Conservation (phyloP, 1,140 invertebrate species). For the Neoseiulus cucumeris region DNA sequence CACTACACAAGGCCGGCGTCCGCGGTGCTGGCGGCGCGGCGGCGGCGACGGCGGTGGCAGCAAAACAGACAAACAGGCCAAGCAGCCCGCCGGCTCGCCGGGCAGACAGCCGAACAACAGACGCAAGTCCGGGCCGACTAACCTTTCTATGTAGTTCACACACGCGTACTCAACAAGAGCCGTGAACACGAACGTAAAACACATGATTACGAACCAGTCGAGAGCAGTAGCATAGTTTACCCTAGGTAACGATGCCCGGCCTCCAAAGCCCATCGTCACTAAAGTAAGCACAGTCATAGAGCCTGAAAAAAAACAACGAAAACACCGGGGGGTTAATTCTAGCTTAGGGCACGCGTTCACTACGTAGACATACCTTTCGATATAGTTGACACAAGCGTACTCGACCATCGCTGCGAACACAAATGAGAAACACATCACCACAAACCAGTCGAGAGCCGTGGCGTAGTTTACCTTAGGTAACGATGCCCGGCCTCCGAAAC, state of each 20-base stretch:
- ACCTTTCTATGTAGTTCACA: constrained; percentile 37
- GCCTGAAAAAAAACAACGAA: constrained; percentile 24
- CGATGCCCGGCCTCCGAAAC: constrained; percentile 36
- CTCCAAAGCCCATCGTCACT: constrained; percentile 38
- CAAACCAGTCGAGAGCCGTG: constrained; percentile 40
- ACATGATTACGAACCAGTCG: constrained; percentile 39
- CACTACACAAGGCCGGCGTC: too few relatives aligned
- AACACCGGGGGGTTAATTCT: background rate
- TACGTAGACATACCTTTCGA: constrained; percentile 30
- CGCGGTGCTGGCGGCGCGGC: too few relatives aligned
- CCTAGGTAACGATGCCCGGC: constrained; percentile 35
- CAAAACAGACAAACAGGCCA: too few relatives aligned
- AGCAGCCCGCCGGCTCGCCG: too few relatives aligned
- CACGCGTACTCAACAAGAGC: constrained; percentile 39
- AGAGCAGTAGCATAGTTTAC: constrained; percentile 39
- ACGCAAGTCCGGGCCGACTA: background rate
- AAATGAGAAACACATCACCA: constrained; percentile 38
- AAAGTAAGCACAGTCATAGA: constrained; percentile 39
- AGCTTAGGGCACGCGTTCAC: background rate
- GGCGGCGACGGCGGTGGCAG: too few relatives aligned
- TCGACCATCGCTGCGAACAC: constrained; percentile 39
- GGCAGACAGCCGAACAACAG: too few relatives aligned
- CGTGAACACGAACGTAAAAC: constrained; percentile 39
- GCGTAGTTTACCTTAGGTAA: constrained; percentile 38
- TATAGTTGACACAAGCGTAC: constrained; percentile 40